Base-by-base conservation (phyloP, 2,797 vertebrate genomes). In the Onychomys torridus region DNA sequence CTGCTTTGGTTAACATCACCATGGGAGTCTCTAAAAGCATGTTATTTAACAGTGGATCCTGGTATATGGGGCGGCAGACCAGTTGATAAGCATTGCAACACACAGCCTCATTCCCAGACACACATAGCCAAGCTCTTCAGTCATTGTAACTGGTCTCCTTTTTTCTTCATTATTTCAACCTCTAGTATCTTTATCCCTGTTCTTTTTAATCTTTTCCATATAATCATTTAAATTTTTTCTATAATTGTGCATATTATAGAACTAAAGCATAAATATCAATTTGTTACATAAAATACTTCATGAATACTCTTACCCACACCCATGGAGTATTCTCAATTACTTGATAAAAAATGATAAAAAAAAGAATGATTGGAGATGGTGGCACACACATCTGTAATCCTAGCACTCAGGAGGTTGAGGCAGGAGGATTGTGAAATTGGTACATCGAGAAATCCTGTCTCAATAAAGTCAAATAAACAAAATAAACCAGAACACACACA, bases 271-370 rank as follows among this genome's bases (percentile, higher is more conserved):
- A 73, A 61, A 63, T 34, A 92, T 69, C n/a, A 67, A 19, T 65
- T 85, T 89, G 12, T n/a, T 94, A 52, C 94, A 89, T 65, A 78
- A 95, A 95, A 89, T 77, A 46, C 5, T 81, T 17, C 5, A 14
- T 43, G 65, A 37, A 40, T 75, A 61, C 7, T 23, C 37, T 34
- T 25, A 76, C 6, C 10, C 40, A 61, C 40, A 65, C 19, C 9
- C 7, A 57, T 2, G 11, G 43, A 81, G 8, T 59, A 93, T 69
- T 93, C 93, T 97, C 25, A 92, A 4, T 85, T 90, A n/a, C 23
- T 57, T 61, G 2, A 63, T 21, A 85, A 55, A 77, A 9, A 40
- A 75, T 23, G 34, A 76, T 90, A 81, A 43, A 19, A 55, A 55
- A 63, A 83, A 82, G n/a, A n/a, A n/a, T n/a, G 19, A 16, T 1